Conservation (phyloP, 2,113 vertebrate species). For the Chelonoidis abingdonii region DNA sequence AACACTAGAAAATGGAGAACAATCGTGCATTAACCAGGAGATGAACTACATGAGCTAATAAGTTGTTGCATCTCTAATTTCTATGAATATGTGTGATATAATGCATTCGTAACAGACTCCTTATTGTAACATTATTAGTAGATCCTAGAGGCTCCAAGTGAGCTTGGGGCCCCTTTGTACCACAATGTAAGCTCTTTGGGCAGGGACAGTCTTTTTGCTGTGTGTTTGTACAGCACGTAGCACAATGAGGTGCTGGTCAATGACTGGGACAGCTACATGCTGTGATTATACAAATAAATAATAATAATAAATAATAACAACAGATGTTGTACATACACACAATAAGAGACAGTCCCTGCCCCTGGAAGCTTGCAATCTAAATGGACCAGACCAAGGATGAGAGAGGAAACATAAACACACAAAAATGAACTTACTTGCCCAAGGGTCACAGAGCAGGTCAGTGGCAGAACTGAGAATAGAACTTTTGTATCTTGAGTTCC, state of each 20-base stretch:
- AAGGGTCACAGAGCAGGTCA: neutral
- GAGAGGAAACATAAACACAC: neutral
- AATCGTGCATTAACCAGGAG: neutral
- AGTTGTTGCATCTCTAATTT: neutral
- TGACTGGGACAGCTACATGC: neutral
- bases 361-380: neutral
- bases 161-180: neutral
- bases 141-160: neutral
- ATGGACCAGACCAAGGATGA: neutral
- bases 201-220: neutral
- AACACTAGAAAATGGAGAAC: constrained; percentile 4
- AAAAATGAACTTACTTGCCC: neutral
- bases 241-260: neutral
- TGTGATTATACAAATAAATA: neutral
- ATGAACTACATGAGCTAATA: neutral
- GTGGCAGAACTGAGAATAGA: neutral
- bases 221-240: neutral
- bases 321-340: neutral
- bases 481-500: neutral
- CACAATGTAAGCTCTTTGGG: neutral
- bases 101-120: neutral
- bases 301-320: neutral
- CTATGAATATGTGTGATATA: neutral
- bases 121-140: neutral
- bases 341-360: neutral